Percentiles rank a stretch among this genome's conserved stretches.
Evolutionary conservation across 2,888 invertebrate genomes (phyloP).

Genomic region (Clusia tigrina): DNA sequence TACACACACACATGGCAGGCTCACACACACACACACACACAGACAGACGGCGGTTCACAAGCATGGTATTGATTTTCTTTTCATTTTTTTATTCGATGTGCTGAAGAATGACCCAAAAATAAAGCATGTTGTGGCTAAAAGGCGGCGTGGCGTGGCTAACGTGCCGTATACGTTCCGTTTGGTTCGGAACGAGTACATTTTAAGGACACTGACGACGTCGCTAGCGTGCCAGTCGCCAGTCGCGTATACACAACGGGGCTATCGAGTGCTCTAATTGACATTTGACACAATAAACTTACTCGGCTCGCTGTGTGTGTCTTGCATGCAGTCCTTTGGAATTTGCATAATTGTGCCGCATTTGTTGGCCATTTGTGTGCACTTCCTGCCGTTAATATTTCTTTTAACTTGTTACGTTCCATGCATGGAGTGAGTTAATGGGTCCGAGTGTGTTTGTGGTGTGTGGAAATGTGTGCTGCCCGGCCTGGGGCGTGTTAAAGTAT

Average conservation of each 20-base stretch:
- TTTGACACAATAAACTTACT: slow-evolving; percentile 10
- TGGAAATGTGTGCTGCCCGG: too few relatives aligned
- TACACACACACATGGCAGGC: slow-evolving; percentile 6
- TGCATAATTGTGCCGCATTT: slow-evolving; percentile 20
- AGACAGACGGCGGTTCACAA: slow-evolving; percentile 1
- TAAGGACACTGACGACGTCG: slow-evolving; percentile 24
- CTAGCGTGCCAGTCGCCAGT: not conserved
- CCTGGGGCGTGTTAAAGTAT: too few relatives aligned
- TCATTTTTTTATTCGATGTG: not conserved
- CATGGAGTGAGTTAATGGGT: not conserved
- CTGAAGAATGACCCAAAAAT: slow-evolving; percentile 40
- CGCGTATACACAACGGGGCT: not conserved
- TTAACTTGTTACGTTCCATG: not conserved
- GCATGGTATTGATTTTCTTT: slow-evolving; percentile 53
- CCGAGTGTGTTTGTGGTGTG: too few relatives aligned
- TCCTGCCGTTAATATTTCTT: not conserved
- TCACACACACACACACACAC: slow-evolving; percentile 8
- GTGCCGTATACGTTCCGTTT: not conserved
- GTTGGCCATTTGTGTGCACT: not conserved
- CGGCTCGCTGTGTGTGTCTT: not conserved
- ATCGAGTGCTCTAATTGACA: not conserved
- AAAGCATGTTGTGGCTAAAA: not conserved
- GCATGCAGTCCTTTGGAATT: slow-evolving; percentile 17
- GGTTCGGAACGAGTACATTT: slow-evolving; percentile 27
- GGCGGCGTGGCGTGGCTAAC: slow-evolving; percentile 1